Percentiles rank a stretch among this genome's conserved stretches.
Conservation (phyloP, 2,888 invertebrate species). For the Perizoma affinitatum region DNA sequence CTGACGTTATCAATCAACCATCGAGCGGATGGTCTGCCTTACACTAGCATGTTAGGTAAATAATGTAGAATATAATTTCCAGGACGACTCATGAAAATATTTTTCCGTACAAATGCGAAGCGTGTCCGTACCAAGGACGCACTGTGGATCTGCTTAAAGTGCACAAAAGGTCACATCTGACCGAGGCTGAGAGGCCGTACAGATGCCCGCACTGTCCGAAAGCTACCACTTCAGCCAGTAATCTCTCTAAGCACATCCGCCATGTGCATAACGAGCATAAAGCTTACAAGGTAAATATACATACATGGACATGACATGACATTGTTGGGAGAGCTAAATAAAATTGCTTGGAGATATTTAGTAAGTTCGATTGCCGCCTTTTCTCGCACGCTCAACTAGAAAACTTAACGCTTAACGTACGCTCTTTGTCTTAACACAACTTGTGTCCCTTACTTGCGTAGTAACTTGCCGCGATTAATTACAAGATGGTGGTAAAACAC, state of each 20-base stretch:
- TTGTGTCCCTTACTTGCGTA: too few species aligned
- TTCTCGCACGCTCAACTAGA: too few species aligned
- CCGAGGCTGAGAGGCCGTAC: slow-evolving; percentile 69
- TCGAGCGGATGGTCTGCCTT: slow-evolving; percentile 7
- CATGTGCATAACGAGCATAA: slow-evolving; percentile 73
- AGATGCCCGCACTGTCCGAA: slow-evolving; percentile 73
- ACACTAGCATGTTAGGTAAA: slow-evolving; percentile 16
- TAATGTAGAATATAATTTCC: slow-evolving; percentile 25
- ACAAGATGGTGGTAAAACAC: too few species aligned
- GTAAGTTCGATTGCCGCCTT: too few species aligned
- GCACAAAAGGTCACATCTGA: slow-evolving; percentile 69
- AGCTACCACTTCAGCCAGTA: slow-evolving; percentile 71
- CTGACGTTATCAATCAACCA: too few species aligned
- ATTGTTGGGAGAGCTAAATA: too few species aligned
- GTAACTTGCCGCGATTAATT: too few species aligned
- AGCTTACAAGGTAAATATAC: slow-evolving; percentile 64
- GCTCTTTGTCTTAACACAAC: too few species aligned
- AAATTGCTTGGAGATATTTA: too few species aligned
- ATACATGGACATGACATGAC: not conserved
- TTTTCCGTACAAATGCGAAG: slow-evolving; percentile 74
- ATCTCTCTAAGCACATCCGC: slow-evolving; percentile 72
- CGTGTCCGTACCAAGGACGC: slow-evolving; percentile 72
- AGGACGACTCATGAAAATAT: slow-evolving; percentile 61
- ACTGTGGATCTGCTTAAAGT: slow-evolving; percentile 73
- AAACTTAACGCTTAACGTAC: too few species aligned